Base-by-base conservation (phyloP, 2,888 invertebrate genomes). In the Kryphioiulus occultus region DNA sequence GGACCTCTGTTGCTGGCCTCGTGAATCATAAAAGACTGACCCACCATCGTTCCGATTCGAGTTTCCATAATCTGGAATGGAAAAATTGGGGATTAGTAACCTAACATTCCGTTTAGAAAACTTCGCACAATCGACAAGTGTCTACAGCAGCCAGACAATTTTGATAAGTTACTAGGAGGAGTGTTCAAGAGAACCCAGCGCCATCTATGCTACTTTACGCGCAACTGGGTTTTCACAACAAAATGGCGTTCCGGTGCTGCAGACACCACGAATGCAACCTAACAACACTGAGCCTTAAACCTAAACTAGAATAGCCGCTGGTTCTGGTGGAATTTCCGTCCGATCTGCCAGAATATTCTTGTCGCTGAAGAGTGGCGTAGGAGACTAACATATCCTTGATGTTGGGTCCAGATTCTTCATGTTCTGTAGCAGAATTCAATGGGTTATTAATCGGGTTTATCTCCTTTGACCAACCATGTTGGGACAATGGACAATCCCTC, bases 1-100 rank as follows among this genome's bases (percentile, higher is more conserved):
- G 22, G 68, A 22, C 0, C 94, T 94, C 0, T 94, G 91, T 26
- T 32, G 86, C 32, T 39, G 42, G 32, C 15, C 35, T 39, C 85
- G 85, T 9, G 35, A 39, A 2, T 15, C 19, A 4, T 53, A 19
- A 19, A 19, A 53, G 12, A 22, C 85, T 22, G 85, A 59, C 32
- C 22, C 68, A 22, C 68, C 68, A 22, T 68, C 26, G 22, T 5
- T 26, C 68, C 68, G 68, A 22, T 26, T 68, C 7, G 26, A 68
- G 22, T 68, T 68, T 3, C 7, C 9, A 22, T 68, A 68, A 68
- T 68, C 68, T 68, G 68, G 68, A 22, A 68, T 22, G 22, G 22
- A 26, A n/a, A 68, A 68, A 22, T 68, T 68, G 3, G 1, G 10
- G 4, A 44, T 44, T 44, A 44, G 44, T 7, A 44, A 44, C 17